Conservation (phyloP, 2,113 vertebrate genomes). For the Nothocercus nigrocapillus region DNA sequence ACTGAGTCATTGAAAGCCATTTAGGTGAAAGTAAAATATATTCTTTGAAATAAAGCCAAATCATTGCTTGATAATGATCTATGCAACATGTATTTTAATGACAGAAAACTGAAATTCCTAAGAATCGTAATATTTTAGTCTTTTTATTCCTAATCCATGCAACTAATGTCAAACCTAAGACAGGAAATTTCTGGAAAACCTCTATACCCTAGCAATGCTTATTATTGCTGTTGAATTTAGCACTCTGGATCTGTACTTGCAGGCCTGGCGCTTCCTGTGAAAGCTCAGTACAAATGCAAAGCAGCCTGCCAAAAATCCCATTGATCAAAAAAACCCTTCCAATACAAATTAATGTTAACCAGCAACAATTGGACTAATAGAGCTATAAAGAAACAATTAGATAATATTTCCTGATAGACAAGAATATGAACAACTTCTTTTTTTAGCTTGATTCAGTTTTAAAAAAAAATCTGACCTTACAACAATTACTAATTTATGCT, state of each 20-base stretch:
- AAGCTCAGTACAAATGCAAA: not conserved
- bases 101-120: not conserved
- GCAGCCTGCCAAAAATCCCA: not conserved
- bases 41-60: constrained; percentile 27
- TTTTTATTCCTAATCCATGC: not conserved
- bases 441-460: not conserved
- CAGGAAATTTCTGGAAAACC: not conserved
- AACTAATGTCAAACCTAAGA: not conserved
- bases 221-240: not conserved
- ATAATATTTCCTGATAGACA: not conserved
- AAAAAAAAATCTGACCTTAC: not conserved
- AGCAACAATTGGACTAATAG: not conserved
- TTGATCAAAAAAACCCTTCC: not conserved
- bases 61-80: not conserved
- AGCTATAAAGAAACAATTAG: not conserved
- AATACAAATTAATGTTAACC: not conserved
- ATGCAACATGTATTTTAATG: not conserved
- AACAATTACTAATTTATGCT: not conserved
- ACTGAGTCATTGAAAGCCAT: not conserved
- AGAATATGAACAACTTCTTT: not conserved
- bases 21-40: constrained; percentile 13
- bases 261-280: not conserved
- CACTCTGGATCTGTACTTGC: not conserved
- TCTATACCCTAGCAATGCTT: not conserved
- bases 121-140: not conserved